Conservation (phyloP, 2,113 vertebrate species). For the Dicaeum eximium region DNA sequence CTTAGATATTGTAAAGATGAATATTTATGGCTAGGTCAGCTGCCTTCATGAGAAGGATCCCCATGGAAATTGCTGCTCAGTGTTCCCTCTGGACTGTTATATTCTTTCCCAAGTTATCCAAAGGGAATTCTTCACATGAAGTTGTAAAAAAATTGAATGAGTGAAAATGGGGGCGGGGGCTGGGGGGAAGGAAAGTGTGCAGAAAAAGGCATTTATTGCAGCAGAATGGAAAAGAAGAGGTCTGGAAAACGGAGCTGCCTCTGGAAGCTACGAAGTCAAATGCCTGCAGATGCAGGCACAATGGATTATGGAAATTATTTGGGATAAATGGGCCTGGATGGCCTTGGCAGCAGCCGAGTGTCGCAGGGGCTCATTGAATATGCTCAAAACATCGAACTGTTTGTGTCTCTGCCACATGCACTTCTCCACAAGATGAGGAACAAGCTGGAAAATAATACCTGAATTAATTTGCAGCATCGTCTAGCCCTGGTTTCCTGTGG, state of each 20-base stretch:
- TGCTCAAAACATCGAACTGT: neutral
- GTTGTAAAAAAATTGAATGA: neutral
- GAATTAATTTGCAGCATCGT: neutral
- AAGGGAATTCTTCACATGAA: neutral
- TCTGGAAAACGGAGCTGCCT: neutral
- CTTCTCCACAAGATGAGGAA: neutral
- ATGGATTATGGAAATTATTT: slow-evolving; percentile 4
- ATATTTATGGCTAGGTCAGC: neutral
- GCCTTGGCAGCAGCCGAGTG: neutral
- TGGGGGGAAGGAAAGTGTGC: neutral
- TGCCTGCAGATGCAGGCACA: neutral
- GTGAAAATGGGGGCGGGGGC: neutral
- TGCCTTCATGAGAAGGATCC: neutral
- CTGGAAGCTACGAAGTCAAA: neutral
- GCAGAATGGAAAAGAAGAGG: neutral
- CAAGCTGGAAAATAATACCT: neutral
- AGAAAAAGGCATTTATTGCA: neutral
- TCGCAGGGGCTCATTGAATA: neutral
- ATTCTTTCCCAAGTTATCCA: neutral
- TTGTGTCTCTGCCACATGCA: neutral
- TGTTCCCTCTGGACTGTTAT: neutral
- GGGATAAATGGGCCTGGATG: neutral
- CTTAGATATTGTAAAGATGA: neutral
- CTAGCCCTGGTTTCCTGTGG: neutral
- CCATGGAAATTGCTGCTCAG: neutral